Base-by-base conservation (phyloP, 2,888 invertebrate genomes). In the Ditylenchus weischeri region DNA sequence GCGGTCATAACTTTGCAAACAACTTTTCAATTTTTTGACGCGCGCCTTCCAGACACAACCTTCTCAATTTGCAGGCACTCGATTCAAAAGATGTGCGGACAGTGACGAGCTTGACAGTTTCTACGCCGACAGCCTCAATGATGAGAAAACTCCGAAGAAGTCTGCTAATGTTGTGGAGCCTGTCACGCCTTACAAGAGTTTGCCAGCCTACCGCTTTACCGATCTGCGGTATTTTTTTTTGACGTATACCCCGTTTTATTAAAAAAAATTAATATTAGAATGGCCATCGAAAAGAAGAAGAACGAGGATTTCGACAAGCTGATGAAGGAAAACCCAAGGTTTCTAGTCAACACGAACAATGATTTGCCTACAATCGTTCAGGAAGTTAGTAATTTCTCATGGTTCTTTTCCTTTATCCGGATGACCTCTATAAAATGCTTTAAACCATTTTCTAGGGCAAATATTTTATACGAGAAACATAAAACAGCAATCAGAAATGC, bases 271-370 rank as follows among this genome's bases (percentile, higher is more conserved):
- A 5, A 6, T 43, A 6, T 43, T 43, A 47, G 66, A 18, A 38
- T 51, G 8, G 66, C 69, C 35, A 73, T 75, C 43, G 75, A 75
- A 59, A 54, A 59, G 47, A 29, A 59, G 3, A 64, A 73, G 47
- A 65, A 51, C 23, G 59, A 35, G n/a, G 50, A 35, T 19, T 71
- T 74, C 58, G 62, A 62, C 38, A 65, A 70, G 49, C 29, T 71
- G 49, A 7, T 76, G 13, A 48, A 48, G 21, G 69, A 58, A 11
- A 75, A 72, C 70, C 75, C 75, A 18, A 66, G 75, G 35, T 75
- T 69, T 58, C 60, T 75, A 36, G 62, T 75, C 50, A 75, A 75
- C 62, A 66, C 67, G 8, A 60, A 49, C 59, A 67, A 67, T 47
- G 67, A 67, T 61, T 47, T 47, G 64, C 57, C 63, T 61, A 67